Conservation (phyloP, 2,888 invertebrate species). For the Mallateleia sp. region DNA sequence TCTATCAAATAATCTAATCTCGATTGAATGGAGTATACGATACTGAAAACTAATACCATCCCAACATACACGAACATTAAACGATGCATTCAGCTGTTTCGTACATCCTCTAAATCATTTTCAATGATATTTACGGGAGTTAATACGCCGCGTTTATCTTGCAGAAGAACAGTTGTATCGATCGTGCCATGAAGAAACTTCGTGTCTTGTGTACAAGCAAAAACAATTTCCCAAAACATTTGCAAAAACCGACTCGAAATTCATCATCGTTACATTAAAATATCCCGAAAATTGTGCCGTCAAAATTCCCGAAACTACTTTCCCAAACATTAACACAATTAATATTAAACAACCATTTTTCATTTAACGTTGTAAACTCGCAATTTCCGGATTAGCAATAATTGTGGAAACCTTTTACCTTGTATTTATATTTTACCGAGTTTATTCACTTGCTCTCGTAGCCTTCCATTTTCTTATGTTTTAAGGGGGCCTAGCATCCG, state of each 20-base stretch:
- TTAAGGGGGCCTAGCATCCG: slow-evolving; percentile 50
- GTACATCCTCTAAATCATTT: slow-evolving; percentile 53
- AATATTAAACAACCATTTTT: too few species aligned
- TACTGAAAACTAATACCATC: slow-evolving; percentile 37
- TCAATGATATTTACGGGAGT: slow-evolving; percentile 60
- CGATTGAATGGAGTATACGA: slow-evolving; percentile 3
- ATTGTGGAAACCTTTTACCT: slow-evolving; percentile 32
- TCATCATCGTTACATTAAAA: slow-evolving; percentile 56
- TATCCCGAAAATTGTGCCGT: slow-evolving; percentile 18
- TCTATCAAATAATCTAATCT: slow-evolving; percentile 29
- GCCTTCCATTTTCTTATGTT: slow-evolving; percentile 49
- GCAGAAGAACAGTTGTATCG: slow-evolving; percentile 66
- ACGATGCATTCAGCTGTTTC: slow-evolving; percentile 23
- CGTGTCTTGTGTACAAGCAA: slow-evolving; percentile 55
- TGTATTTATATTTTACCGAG: slow-evolving; percentile 44
- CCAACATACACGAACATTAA: slow-evolving; percentile 35
- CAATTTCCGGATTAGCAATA: slow-evolving; percentile 5
- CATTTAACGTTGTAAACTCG: too few species aligned
- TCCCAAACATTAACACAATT: too few species aligned
- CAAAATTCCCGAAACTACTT: background rate
- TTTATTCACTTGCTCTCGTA: slow-evolving; percentile 20
- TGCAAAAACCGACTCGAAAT: slow-evolving; percentile 41
- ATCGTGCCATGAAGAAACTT: slow-evolving; percentile 60
- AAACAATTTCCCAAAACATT: slow-evolving; percentile 54
- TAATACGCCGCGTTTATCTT: slow-evolving; percentile 61